Conservation (phyloP, 2,888 invertebrate species). For the Noctua fimbriata region DNA sequence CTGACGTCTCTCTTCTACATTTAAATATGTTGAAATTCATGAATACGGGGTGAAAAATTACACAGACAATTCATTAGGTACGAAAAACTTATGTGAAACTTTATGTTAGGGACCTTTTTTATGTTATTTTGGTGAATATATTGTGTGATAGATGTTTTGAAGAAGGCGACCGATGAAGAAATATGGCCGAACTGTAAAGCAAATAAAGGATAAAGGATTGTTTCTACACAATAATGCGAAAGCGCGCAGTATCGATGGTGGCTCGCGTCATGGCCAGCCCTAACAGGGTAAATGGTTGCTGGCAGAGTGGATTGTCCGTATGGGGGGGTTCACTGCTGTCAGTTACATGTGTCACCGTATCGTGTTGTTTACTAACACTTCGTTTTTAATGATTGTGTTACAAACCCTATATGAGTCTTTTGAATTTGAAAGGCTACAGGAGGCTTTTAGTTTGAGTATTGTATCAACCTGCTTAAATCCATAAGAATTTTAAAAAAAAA, state of each 20-base stretch:
- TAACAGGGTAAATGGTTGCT: too few relatives aligned
- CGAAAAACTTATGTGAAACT: conserved; percentile 10
- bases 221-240: too few relatives aligned
- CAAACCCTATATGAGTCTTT: too few relatives aligned
- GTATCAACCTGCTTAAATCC: not conserved
- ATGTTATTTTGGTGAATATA: not conserved
- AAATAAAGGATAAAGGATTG: too few relatives aligned
- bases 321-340: too few relatives aligned
- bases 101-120: conserved; percentile 1
- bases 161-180: not conserved
- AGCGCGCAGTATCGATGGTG: too few relatives aligned
- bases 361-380: too few relatives aligned
- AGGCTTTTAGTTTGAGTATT: not conserved
- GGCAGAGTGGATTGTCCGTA: too few relatives aligned
- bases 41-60: conserved; percentile 65
- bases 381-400: too few relatives aligned
- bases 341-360: too few relatives aligned
- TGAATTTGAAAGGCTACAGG: not conserved
- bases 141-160: not conserved
- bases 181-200: not conserved
- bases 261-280: too few relatives aligned
- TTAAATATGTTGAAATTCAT: conserved; percentile 76
- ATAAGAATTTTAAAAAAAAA: too few relatives aligned
- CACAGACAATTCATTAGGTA: conserved; percentile 49
- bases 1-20: conserved; percentile 75